Conservation (phyloP, 2,113 vertebrate species). For the Synchiropus splendidus region DNA sequence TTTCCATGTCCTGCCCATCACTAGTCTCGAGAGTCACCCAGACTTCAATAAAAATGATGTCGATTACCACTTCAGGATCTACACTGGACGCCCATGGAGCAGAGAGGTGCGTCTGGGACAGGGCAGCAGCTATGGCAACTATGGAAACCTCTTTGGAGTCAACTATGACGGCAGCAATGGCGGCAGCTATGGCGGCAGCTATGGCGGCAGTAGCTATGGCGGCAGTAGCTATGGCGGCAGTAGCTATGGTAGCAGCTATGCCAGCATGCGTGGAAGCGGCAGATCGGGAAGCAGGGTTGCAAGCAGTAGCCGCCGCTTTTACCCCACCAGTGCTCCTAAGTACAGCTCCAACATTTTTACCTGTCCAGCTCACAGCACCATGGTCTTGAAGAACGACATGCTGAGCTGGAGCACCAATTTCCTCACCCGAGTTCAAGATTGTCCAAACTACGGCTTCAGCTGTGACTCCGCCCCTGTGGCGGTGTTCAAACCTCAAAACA, state of each 20-base stretch:
- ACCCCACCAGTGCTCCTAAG: no score
- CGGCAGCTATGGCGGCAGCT: rapidly evolving
- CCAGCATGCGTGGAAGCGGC: no score
- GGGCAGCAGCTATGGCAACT: rapidly evolving
- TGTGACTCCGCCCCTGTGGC: constrained; percentile 41
- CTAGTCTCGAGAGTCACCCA: constrained; percentile 28
- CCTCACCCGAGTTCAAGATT: constrained; percentile 24
- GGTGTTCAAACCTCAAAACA: background rate
- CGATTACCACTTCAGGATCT: constrained; percentile 60
- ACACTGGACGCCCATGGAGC: constrained; percentile 61
- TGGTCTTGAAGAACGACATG: constrained; percentile 31
- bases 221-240: no score
- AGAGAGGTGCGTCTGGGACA: background rate
- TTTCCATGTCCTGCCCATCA: constrained; percentile 60
- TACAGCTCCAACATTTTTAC: constrained; percentile 10
- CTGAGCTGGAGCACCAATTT: constrained; percentile 45
- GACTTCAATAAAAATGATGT: constrained; percentile 26
- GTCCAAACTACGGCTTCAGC: constrained; percentile 23
- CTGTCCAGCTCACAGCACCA: constrained; percentile 61
- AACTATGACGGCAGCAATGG: no score
- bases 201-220: no score
- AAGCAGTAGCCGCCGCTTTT: no score
- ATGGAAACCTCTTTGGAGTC: no score
- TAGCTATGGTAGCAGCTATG: no score
- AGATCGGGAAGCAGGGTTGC: no score